These are phyloP conservation scores for Pardosa pseudoannulata DNA, from an alignment of 2,888 invertebrate genomes.

Conservation along the genomic window DNA sequence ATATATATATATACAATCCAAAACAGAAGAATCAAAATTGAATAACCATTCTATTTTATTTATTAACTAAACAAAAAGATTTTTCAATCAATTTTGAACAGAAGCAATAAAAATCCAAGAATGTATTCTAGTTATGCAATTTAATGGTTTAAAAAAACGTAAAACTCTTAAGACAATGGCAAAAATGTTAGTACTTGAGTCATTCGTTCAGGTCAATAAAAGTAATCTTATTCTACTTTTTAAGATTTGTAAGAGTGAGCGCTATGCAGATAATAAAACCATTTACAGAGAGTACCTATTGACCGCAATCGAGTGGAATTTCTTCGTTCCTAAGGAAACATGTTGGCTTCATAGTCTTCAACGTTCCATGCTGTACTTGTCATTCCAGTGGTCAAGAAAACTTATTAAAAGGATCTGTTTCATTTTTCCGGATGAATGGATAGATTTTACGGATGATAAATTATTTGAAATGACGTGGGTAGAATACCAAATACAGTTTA, in stretches of 20 bases:
- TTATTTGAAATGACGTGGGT: not conserved
- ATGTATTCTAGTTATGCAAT: no score
- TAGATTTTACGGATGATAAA: constrained; percentile 27
- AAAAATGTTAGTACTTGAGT: not conserved
- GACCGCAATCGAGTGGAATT: constrained; percentile 15
- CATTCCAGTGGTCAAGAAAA: constrained; percentile 14
- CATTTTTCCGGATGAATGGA: constrained; percentile 40
- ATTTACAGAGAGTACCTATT: not conserved
- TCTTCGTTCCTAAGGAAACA: constrained; percentile 12
- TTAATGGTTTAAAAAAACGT: no score
- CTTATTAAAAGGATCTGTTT: constrained; percentile 49
- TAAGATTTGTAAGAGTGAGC: not conserved
- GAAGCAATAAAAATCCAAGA: no score
- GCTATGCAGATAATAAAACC: constrained; percentile 35
- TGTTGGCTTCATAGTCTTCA: constrained; percentile 34
- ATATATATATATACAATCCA: no score
- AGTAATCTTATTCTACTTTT: not conserved
- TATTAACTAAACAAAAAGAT: no score
- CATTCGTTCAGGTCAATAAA: not conserved
- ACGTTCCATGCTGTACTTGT: constrained; percentile 37
- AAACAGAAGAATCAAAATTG: no score
- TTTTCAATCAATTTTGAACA: no score
- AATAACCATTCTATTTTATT: no score
- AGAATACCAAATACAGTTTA: not conserved
- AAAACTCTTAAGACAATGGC: no score